Base-by-base conservation (phyloP, 2,888 invertebrate species). In the Agrenia bidenticulata region DNA sequence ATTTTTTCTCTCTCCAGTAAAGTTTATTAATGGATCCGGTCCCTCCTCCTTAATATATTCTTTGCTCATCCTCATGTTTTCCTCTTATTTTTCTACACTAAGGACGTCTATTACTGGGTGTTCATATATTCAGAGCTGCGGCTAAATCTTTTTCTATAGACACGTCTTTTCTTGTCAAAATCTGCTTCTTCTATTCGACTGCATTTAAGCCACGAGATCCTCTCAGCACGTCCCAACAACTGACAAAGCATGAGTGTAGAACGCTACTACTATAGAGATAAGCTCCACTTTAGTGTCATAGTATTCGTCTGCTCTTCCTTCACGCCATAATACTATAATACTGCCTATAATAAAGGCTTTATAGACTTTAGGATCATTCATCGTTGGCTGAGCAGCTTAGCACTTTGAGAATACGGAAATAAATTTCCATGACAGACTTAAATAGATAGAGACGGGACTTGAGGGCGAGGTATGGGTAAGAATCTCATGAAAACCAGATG, bases 401-500 rank as follows among this genome's bases (percentile, higher is more conserved):
- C 9, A 21, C 4, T 7, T 39, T 2, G 2, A 57, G 32, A 32
- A 57, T 41, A 57, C 57, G 57, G 57, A 57, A 57, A 57, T 57
- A 57, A 57, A 57, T 57, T 57, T 57, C 32, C 17, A 41, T 57
- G 57, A 21, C 41, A 57, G 32, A 13, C 41, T 23, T 41, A 57
- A 57, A 41, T 19, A 21, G 41, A 39, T 21, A 23, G 19, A 39
- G 57, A 17, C n/a, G 23, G 21, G 41, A n/a, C 27, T 11, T 2
- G 17, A 11, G 15, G 24, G 5, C 23, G 55, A 45, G n/a, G n/a
- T 55, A 26, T 24, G 41, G 15, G 32, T 23, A 51, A 50, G 15
- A n/a, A 51, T 17, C 19, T 51, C 53, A 61, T 51, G 50, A 50
- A 61, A 51, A 69, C 53, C 73, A 73, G 73, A 73, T 73, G 73